Evolutionary conservation across 1,140 invertebrate species (phyloP).

Genomic region (Pogonomyrmex californicus): DNA sequence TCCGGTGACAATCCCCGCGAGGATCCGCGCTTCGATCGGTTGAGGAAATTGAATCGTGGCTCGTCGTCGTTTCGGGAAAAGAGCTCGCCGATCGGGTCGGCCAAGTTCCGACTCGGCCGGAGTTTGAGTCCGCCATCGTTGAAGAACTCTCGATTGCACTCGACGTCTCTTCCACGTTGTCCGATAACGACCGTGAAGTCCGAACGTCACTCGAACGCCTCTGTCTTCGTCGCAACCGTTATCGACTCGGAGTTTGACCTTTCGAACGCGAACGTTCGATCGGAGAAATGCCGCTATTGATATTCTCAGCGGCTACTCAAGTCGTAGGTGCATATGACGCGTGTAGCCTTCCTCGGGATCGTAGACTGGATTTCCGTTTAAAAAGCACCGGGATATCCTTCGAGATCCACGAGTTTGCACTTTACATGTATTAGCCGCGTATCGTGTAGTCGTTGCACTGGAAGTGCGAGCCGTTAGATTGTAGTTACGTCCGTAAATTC

Average conservation of each 20-base stretch:
- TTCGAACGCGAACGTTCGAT: not conserved
- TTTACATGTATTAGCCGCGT: not conserved
- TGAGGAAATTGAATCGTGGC: constrained; percentile 54
- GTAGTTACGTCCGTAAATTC: constrained; percentile 19
- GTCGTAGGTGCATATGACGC: constrained; percentile 1
- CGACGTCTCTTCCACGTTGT: constrained; percentile 31
- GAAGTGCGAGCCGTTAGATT: not conserved
- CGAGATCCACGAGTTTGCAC: not conserved
- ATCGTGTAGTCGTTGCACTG: not conserved
- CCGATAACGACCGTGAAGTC: not conserved
- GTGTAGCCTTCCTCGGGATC: not conserved
- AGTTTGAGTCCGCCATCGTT: not conserved
- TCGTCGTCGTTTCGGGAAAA: not conserved
- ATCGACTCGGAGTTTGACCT: not conserved
- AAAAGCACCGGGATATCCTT: constrained; percentile 16
- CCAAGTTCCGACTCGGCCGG: not conserved
- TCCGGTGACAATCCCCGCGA: not conserved
- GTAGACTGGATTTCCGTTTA: not conserved
- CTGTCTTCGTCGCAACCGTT: not conserved
- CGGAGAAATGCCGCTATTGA: not conserved
- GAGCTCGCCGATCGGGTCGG: not conserved
- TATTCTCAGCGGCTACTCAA: not conserved
- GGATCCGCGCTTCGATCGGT: not conserved
- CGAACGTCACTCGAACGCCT: not conserved
- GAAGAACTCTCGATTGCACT: constrained; percentile 16